phyloP scores from a whole-genome alignment of 2,888 invertebrate species.

The Pogonocherus hispidulus region DNA sequence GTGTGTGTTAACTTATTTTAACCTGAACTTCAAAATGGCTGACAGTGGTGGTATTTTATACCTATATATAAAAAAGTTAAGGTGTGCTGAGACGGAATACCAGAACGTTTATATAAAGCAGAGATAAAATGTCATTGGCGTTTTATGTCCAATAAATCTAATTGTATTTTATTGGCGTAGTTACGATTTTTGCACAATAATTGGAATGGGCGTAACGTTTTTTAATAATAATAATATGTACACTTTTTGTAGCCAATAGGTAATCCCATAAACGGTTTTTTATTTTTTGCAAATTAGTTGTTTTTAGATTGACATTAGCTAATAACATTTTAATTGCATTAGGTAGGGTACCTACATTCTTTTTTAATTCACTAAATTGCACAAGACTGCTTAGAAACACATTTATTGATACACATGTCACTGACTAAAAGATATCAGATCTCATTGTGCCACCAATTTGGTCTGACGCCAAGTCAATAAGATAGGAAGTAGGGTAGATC shows the following conservation, averaged over 20 bases:
- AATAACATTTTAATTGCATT: too few species aligned
- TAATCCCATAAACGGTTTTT: background rate
- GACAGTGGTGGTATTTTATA: conserved; percentile 46
- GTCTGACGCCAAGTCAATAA: too few species aligned
- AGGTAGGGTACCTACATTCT: too few species aligned
- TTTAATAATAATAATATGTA: too few species aligned
- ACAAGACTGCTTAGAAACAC: too few species aligned
- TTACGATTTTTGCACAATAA: conserved; percentile 8
- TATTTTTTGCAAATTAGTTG: background rate
- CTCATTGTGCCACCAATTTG: too few species aligned
- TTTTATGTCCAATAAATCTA: conserved; percentile 17
- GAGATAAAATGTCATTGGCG: conserved; percentile 35
- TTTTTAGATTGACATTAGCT: too few species aligned
- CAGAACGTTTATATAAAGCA: conserved; percentile 35
- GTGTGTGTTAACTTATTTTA: conserved; percentile 29
- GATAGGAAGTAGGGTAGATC: too few species aligned
- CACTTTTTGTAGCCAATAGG: background rate
- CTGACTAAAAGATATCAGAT: too few species aligned
- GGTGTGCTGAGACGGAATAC: conserved; percentile 44
- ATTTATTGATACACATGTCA: too few species aligned
- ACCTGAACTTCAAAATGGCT: conserved; percentile 49
- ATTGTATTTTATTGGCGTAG: background rate
- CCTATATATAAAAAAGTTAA: conserved; percentile 44
- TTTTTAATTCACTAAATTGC: too few species aligned
- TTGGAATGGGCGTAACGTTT: conserved; percentile 29